These are phyloP conservation scores for Montipora foliosa DNA, from an alignment of 64 coral and sea anemone genomes.

Conservation along the genomic window DNA sequence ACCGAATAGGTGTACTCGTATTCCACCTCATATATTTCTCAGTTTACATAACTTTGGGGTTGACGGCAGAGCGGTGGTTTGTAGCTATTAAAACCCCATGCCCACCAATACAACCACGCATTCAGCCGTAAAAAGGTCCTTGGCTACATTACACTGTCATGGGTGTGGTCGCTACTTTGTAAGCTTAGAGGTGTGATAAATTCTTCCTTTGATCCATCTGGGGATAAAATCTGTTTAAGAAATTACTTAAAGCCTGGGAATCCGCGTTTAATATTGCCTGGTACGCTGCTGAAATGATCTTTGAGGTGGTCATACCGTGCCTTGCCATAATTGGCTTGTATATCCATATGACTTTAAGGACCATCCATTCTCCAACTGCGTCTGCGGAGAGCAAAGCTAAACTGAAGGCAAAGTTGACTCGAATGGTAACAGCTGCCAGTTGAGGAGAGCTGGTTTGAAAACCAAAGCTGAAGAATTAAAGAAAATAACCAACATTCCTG, in stretches of 20 bases:
- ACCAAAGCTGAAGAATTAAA: no score
- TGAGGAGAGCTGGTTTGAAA: not conserved
- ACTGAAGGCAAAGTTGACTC: constrained; percentile 11
- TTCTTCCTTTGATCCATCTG: not conserved
- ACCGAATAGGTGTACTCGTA: not conserved
- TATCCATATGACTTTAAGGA: no score
- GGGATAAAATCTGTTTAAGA: no score
- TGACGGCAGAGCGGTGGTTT: constrained; percentile 64
- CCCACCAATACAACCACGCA: no score
- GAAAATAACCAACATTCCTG: no score
- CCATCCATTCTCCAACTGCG: no score
- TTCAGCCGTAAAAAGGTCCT: not conserved
- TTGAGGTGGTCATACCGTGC: not conserved
- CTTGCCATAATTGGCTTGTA: no score
- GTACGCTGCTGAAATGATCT: not conserved
- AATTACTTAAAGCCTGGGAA: no score
- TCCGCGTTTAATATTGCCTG: not conserved
- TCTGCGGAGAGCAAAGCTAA: not conserved
- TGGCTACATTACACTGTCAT: not conserved
- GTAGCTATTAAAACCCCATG: not conserved
- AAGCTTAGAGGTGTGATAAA: not conserved
- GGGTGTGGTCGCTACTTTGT: not conserved
- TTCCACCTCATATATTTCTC: constrained; percentile 39
- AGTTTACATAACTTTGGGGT: constrained; percentile 23
- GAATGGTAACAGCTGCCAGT: constrained; percentile 31